Percentiles rank a stretch among this genome's conserved stretches.
phyloP scores from a whole-genome alignment of 2,888 invertebrate species.

The Eristalis tenax region DNA sequence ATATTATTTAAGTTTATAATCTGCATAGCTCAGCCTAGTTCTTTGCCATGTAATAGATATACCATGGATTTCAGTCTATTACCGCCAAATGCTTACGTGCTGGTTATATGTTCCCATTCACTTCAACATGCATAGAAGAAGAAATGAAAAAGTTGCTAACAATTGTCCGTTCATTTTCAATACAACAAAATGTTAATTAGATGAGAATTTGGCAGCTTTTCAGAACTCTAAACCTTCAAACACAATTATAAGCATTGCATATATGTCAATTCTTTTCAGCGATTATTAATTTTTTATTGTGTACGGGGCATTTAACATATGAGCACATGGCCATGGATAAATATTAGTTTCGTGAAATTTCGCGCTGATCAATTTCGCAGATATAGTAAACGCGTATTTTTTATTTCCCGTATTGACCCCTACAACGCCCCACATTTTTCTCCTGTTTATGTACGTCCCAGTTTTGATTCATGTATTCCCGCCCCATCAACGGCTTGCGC shows the following conservation, averaged over 20 bases:
- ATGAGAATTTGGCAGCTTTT: too few relatives aligned
- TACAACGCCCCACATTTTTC: slow-evolving; percentile 14
- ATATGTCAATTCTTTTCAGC: neutral
- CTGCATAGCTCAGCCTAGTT: too few relatives aligned
- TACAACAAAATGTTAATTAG: too few relatives aligned
- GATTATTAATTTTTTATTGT: neutral
- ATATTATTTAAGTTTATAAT: too few relatives aligned
- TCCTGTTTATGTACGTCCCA: neutral
- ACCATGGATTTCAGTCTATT: too few relatives aligned
- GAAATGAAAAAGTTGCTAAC: too few relatives aligned
- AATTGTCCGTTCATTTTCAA: too few relatives aligned
- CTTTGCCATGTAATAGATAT: too few relatives aligned
- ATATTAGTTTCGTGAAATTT: neutral
- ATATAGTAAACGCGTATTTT: neutral
- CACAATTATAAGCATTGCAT: too few relatives aligned
- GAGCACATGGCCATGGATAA: neutral
- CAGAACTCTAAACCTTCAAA: neutral
- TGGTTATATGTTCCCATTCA: too few relatives aligned
- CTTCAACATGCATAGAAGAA: too few relatives aligned
- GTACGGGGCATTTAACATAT: neutral
- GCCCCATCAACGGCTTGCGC: slow-evolving; percentile 19
- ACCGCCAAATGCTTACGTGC: too few relatives aligned
- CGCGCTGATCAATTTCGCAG: neutral
- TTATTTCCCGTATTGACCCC: neutral
- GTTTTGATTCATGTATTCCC: slow-evolving; percentile 48